Evolutionary conservation across 2,797 vertebrate genomes (phyloP).

Genomic region (Gambusia yucatana): DNA sequence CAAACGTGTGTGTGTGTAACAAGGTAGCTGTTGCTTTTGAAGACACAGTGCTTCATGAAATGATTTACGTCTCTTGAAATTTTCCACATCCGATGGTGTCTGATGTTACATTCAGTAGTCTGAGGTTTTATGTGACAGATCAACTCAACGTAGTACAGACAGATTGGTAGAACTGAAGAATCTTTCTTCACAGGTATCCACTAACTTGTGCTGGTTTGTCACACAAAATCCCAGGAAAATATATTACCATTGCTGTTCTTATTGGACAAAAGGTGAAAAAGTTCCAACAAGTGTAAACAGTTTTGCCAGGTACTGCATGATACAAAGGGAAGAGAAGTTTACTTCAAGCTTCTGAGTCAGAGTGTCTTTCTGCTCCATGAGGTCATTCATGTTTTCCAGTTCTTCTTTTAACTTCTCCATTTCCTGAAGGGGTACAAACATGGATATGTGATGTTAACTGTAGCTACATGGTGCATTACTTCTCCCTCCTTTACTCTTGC

Average conservation of each 20-base stretch:
- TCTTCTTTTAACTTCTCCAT: conserved; percentile 96
- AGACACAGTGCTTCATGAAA: background rate
- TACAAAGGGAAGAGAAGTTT: background rate
- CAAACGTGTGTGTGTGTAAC: background rate
- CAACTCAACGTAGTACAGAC: background rate
- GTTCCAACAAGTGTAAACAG: background rate
- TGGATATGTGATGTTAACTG: background rate
- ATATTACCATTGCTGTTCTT: background rate
- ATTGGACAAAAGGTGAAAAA: background rate
- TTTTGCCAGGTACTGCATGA: background rate
- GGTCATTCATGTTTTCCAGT: conserved; percentile 92
- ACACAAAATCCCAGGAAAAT: background rate
- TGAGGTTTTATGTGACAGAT: background rate
- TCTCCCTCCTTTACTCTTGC: background rate
- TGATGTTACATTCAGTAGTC: background rate
- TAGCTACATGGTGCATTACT: background rate
- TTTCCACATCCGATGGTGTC: background rate
- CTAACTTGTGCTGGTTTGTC: background rate
- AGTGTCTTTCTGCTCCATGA: conserved; percentile 95
- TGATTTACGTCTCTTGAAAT: background rate
- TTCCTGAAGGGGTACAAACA: conserved; percentile 83
- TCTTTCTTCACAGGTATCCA: background rate
- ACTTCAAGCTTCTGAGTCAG: conserved; percentile 95
- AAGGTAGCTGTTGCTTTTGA: background rate
- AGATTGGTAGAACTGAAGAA: background rate